Evolutionary conservation across 2,888 invertebrate species (phyloP), one percentile per base, ranked within the genome.

Genomic region (Lochmaea capreae): DNA sequence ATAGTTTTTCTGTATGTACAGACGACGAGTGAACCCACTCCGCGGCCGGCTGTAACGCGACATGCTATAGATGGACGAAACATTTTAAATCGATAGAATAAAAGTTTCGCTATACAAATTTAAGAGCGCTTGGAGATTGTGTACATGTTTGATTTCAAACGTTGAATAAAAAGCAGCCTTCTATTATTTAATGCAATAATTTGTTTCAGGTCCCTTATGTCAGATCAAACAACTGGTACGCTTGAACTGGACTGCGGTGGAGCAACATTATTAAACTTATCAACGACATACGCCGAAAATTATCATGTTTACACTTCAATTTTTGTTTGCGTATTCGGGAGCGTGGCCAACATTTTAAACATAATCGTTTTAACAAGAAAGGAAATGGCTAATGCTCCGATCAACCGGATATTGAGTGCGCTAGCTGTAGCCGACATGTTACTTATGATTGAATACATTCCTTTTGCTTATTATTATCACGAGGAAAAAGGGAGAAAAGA

Each of bases 401-500:
- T 96, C 80, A 97, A 97, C 87, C 89, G 94, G 58, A 94, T 97
- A 69, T 89, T 97, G 65, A 95, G 95, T 77, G 92, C 93, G 86
- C 87, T 97, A 68, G 97, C 97, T 0, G 93, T 95, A 0, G 94
- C 96, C 1, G 97, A 97, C 85, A 93, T 97, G 87, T 90, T 96
- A 79, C 94, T 97, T 42, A 97, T 97, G 93, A 87, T 96, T 85
- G 96, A 96, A 82, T 95, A 95, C 84, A 91, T 95, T 77, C 93
- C 94, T 4, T 94, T 93, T 83, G 91, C 92, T 5, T 89, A 92
- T 67, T 93, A 93, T 85, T 91, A 90, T 84, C 80, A 83, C 67
- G 90, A 91, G 83, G 88, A 92, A 83, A 86, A 91, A 63, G 92
- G 92, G 0, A 91, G 91, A 74, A 88, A 89, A 52, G 90, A 91